Conservation (phyloP, 1,140 invertebrate species). For the Bombus vancouverensis region DNA sequence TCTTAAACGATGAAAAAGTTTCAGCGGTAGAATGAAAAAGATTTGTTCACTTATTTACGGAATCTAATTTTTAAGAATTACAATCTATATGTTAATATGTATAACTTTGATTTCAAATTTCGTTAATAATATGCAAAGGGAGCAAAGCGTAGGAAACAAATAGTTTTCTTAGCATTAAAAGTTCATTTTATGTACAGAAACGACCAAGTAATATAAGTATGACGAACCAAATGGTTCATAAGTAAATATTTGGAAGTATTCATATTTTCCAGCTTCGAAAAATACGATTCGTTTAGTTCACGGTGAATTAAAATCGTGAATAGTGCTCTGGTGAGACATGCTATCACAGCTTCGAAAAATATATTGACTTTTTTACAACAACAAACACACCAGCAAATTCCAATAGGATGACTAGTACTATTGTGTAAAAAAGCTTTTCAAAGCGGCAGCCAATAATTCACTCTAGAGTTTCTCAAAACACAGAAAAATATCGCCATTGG, state of each 20-base stretch:
- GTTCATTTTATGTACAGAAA: neutral
- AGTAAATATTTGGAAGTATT: neutral
- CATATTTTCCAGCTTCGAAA: neutral
- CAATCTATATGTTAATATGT: neutral
- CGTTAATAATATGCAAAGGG: too few relatives aligned
- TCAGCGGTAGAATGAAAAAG: neutral
- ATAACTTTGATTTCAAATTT: too few relatives aligned
- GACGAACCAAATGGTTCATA: accelerated
- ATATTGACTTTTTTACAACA: neutral
- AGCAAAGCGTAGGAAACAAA: neutral
- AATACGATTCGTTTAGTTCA: neutral
- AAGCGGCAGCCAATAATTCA: neutral
- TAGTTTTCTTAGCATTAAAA: neutral
- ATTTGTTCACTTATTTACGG: too few relatives aligned
- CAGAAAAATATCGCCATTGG: too few relatives aligned
- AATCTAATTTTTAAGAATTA: neutral
- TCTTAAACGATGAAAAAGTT: too few relatives aligned
- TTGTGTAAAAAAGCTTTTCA: neutral
- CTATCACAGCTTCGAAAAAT: too few relatives aligned
- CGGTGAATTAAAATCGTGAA: neutral
- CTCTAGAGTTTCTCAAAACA: neutral
- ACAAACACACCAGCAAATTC: neutral
- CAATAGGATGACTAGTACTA: neutral
- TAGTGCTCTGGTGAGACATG: too few relatives aligned
- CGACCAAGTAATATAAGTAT: neutral